Evolutionary conservation across 92 coral and sea anemone genomes (phyloP).

Genomic region (Palythoa grandis): DNA sequence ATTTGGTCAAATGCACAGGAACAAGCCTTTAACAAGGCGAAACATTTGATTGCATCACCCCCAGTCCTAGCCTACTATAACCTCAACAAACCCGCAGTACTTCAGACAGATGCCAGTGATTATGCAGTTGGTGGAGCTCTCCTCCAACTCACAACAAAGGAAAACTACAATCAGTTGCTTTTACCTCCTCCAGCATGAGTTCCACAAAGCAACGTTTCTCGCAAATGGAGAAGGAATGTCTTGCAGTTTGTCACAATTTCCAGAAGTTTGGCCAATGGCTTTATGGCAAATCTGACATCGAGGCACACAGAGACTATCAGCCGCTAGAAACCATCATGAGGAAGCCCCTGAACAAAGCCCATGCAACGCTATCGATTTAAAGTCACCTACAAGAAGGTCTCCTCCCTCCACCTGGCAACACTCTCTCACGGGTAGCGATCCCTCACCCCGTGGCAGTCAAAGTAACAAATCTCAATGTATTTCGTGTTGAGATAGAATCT

Average conservation of each 20-base stretch:
- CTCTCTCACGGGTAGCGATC: slow-evolving; percentile 51
- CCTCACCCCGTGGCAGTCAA: slow-evolving; percentile 50
- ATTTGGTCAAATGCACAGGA: neutral
- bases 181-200: slow-evolving; percentile 47
- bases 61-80: no score
- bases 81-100: no score
- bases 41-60: no score
- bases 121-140: no score
- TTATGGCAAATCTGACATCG: neutral
- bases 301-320: no score
- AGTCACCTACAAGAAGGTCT: slow-evolving; percentile 20
- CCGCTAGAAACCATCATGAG: no score
- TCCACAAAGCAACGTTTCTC: slow-evolving; percentile 54
- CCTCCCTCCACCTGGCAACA: slow-evolving; percentile 47
- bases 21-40: no score
- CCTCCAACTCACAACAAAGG: neutral
- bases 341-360: no score
- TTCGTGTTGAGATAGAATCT: neutral
- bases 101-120: no score
- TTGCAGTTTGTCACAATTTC: slow-evolving; percentile 57
- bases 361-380: no score
- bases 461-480: slow-evolving; percentile 52
- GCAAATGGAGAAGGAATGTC: slow-evolving; percentile 58
- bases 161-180: slow-evolving; percentile 51
- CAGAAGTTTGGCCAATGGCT: slow-evolving; percentile 61